These are phyloP conservation scores for Tachypleus tridentatus DNA, from an alignment of 1,140 invertebrate genomes.

Conservation along the genomic window DNA sequence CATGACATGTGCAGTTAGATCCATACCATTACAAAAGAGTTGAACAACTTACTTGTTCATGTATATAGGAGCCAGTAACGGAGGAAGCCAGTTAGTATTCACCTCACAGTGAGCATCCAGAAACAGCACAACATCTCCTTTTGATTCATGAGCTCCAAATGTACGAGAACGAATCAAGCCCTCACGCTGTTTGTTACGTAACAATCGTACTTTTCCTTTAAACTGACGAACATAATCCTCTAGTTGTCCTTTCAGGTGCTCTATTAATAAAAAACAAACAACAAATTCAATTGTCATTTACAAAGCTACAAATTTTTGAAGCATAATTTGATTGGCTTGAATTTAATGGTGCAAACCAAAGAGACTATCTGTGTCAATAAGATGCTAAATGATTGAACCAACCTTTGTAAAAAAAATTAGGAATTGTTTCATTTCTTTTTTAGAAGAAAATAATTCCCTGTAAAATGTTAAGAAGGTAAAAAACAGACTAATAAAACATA, in stretches of 20 bases:
- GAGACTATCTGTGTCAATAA: too few species aligned
- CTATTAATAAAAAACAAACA: conserved; percentile 39
- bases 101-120: conserved; percentile 81
- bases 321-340: too few species aligned
- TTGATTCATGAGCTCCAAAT: conserved; percentile 80
- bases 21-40: too few species aligned
- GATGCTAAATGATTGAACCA: too few species aligned
- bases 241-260: conserved; percentile 71
- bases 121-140: conserved; percentile 93
- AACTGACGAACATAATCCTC: conserved; percentile 79
- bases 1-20: too few species aligned
- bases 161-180: conserved; percentile 85
- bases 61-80: conserved; percentile 85
- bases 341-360: too few species aligned
- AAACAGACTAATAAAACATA: too few species aligned
- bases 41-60: conserved; percentile 49
- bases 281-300: neutral
- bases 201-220: conserved; percentile 68
- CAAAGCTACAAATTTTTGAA: too few species aligned
- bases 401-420: too few species aligned
- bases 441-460: too few species aligned
- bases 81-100: conserved; percentile 92
- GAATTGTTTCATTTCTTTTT: too few species aligned
- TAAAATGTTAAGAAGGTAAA: too few species aligned
- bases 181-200: conserved; percentile 74